Evolutionary conservation across 37 sponge, comb jelly and placozoan genomes (phyloP).

Genomic region (Amphimedon queenslandica): DNA sequence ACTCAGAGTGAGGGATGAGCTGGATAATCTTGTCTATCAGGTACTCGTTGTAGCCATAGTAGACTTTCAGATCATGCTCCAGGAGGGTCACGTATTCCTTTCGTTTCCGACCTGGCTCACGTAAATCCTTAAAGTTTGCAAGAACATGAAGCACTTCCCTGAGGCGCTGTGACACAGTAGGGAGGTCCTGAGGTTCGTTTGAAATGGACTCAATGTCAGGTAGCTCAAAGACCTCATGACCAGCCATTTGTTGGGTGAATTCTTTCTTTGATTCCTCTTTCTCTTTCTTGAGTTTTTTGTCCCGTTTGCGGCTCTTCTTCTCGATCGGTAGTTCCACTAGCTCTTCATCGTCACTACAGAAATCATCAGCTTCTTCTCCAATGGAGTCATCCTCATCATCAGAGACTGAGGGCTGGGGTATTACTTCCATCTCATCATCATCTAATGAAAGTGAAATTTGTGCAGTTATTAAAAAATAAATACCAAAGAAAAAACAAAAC

Average conservation of each 20-base stretch:
- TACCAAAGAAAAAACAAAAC: too few species aligned
- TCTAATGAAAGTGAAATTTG: too few species aligned
- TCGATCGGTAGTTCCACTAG: background rate
- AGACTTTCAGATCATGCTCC: conserved; percentile 62
- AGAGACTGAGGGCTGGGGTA: too few species aligned
- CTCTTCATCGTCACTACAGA: conserved; percentile 43
- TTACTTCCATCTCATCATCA: background rate
- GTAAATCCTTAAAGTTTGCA: conserved; percentile 76
- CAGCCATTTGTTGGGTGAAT: conserved; percentile 5
- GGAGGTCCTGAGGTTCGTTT: conserved; percentile 37
- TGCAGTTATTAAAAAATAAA: too few species aligned
- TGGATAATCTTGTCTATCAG: conserved; percentile 75
- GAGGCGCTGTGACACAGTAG: conserved; percentile 43
- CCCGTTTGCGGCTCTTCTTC: background rate
- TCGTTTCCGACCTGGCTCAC: conserved; percentile 63
- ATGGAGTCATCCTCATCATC: conserved; percentile 15
- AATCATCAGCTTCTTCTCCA: conserved; percentile 16
- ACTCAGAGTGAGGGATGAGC: conserved; percentile 70
- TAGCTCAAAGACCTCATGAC: conserved; percentile 63
- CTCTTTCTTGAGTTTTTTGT: conserved; percentile 8
- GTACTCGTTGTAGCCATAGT: conserved; percentile 94
- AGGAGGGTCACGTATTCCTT: conserved; percentile 72
- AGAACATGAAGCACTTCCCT: conserved; percentile 77
- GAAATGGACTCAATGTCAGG: conserved; percentile 67
- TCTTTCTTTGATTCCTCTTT: conserved; percentile 12